These are phyloP conservation scores for Parnassius glacialis DNA, from an alignment of 2,888 invertebrate species.

Conservation along the genomic window DNA sequence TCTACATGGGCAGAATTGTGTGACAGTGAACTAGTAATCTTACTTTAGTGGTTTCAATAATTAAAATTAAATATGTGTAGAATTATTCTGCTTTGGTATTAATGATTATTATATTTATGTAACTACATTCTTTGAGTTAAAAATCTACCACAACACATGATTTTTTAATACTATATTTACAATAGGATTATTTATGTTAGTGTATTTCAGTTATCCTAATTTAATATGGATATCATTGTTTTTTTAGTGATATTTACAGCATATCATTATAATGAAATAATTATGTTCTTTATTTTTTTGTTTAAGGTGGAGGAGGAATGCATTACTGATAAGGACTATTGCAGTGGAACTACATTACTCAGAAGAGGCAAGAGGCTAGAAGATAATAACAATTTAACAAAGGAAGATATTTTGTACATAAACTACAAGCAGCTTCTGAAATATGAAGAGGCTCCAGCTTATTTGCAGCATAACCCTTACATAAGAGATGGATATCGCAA, in stretches of 20 bases:
- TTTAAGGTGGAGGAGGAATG: slow-evolving; percentile 57
- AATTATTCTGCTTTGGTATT: too few relatives aligned
- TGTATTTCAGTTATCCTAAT: slow-evolving; percentile 3
- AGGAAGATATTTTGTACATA: slow-evolving; percentile 72
- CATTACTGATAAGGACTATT: slow-evolving; percentile 49
- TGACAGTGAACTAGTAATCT: too few relatives aligned
- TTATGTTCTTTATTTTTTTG: slow-evolving; percentile 22
- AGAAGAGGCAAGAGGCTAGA: slow-evolving; percentile 66
- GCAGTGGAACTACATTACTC: slow-evolving; percentile 50
- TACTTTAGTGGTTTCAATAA: too few relatives aligned
- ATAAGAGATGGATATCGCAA: slow-evolving; percentile 93
- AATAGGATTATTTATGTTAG: neutral
- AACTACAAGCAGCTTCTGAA: slow-evolving; percentile 70
- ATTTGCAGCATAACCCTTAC: slow-evolving; percentile 92
- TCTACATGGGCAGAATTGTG: too few relatives aligned
- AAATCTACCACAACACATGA: too few relatives aligned
- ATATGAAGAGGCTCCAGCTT: slow-evolving; percentile 87
- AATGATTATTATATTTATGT: too few relatives aligned
- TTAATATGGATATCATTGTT: neutral
- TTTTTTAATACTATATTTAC: neutral
- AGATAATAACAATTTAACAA: slow-evolving; percentile 72
- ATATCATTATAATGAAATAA: neutral
- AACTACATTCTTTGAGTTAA: too few relatives aligned
- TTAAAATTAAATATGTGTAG: too few relatives aligned
- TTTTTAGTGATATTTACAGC: slow-evolving; percentile 10